Evolutionary conservation across 2,113 vertebrate species (phyloP), one percentile per base, ranked within the genome.

Genomic region (Sinocyclocheilus anshuiensis): DNA sequence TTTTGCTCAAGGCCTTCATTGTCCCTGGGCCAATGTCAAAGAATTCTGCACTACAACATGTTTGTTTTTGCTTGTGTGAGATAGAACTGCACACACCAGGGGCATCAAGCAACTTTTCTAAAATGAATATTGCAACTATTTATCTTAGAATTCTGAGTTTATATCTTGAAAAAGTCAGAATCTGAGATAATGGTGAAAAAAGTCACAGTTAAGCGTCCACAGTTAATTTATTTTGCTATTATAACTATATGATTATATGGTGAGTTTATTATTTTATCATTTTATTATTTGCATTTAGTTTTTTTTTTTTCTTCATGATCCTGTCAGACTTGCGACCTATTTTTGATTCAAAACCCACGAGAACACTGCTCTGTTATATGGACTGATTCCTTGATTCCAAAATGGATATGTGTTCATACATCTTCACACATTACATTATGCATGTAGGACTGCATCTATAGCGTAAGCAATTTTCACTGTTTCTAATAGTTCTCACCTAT

Each of bases 361-460:
- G 29, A 61, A 15, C 48, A 26, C 42, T 50, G 15, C 20, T 7
- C 39, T 48, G 9, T 74, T 45, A 45, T n/a, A 75, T 74, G 20
- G 36, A 42, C 71, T 42, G 36, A 42, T 45, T 45, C 4, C 10
- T n/a, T 74, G 20, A 4, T 74, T 48, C 22, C 4, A 18, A 75
- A 59, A 72, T 39, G 1, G 33, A 36, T 71, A 36, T 6, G 22
- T 65, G 13, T 63, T 65, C n/a, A 6, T n/a, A 16, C 22, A 48
- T 65, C 59, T 81, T 81, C n/a, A n/a, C 78, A 65, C 36, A 48
- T 48, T 67, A 80, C 4, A 48, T 67, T 67, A 65, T 81, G n/a
- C 79, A 65, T 65, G 59, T 45, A 10, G 22, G 6, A 16, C 22
- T 65, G 36, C 24, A 45, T 81, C n/a, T 61, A 76, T 76, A 76